A percentile compares a stretch with the other conserved stretches of the same genome.
These are phyloP conservation scores for Cichladusa arquata DNA, from an alignment of 2,113 vertebrate genomes.

Conservation along the genomic window DNA sequence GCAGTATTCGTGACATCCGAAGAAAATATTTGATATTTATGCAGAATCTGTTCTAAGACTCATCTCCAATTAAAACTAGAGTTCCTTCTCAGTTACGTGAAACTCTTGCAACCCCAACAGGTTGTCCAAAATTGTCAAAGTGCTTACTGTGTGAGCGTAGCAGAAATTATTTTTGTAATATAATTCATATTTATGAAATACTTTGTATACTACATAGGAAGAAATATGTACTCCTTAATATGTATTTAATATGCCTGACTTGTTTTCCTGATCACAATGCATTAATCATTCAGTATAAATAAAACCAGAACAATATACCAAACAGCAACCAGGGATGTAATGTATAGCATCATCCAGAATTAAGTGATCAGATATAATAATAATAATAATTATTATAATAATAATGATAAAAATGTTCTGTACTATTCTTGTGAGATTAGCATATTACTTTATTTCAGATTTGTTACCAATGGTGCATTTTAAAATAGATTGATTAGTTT, in stretches of 20 bases:
- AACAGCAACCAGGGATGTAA: slow-evolving; percentile 69
- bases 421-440: slow-evolving; percentile 77
- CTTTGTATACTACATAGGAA: slow-evolving; percentile 94
- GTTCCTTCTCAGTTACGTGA: slow-evolving; percentile 72
- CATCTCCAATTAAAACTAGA: slow-evolving; percentile 68
- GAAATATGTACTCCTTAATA: slow-evolving; percentile 80
- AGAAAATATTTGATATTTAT: slow-evolving; percentile 70
- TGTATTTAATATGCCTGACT: slow-evolving; percentile 85
- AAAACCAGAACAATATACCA: slow-evolving; percentile 74
- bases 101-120: slow-evolving; percentile 76
- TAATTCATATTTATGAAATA: slow-evolving; percentile 99
- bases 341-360: slow-evolving; percentile 75
- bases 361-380: slow-evolving; percentile 76
- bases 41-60: slow-evolving; percentile 74
- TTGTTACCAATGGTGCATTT: slow-evolving; percentile 72
- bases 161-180: slow-evolving; percentile 99
- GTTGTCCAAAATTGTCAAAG: slow-evolving; percentile 84
- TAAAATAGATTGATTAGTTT: slow-evolving; percentile 69
- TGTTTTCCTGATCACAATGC: slow-evolving; percentile 80
- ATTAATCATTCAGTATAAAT: slow-evolving; percentile 80
- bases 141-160: slow-evolving; percentile 99
- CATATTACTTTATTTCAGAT: slow-evolving; percentile 72
- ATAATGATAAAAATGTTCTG: slow-evolving; percentile 54
- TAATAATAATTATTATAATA: slow-evolving; percentile 2
- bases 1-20: slow-evolving; percentile 72